Conservation (phyloP, 2,113 vertebrate species). For the Gulo gulo region DNA sequence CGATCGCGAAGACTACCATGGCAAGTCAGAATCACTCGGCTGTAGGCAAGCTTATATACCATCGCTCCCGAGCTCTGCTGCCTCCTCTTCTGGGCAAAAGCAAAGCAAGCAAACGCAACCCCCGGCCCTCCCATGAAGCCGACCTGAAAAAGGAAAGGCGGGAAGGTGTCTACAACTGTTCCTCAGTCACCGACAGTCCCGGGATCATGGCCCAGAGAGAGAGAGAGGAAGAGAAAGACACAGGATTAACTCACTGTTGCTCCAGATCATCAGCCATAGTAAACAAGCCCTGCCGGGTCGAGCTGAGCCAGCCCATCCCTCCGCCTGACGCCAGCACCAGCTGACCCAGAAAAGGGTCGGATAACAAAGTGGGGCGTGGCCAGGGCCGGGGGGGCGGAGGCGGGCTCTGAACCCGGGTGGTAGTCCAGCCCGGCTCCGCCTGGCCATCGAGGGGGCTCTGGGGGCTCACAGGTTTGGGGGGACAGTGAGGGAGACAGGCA, state of each 20-base stretch:
- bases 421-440: neutral
- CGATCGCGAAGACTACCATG: neutral
- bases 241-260: slow-evolving; percentile 79
- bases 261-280: slow-evolving; percentile 83
- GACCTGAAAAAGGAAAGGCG: slow-evolving; percentile 56
- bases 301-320: slow-evolving; percentile 62
- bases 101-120: slow-evolving; percentile 21
- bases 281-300: slow-evolving; percentile 74
- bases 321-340: slow-evolving; percentile 72
- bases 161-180: slow-evolving; percentile 61
- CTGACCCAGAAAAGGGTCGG: slow-evolving; percentile 63
- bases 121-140: slow-evolving; percentile 50
- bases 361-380: slow-evolving; percentile 63
- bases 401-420: neutral
- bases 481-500: neutral
- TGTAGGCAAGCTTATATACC: neutral
- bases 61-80: neutral
- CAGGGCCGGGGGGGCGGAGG: neutral
- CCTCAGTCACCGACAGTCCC: slow-evolving; percentile 64
- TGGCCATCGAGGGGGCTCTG: neutral
- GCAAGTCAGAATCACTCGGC: neutral
- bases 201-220: slow-evolving; percentile 51
- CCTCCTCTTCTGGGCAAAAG: slow-evolving; percentile 1
- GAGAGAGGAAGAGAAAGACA: slow-evolving; percentile 41
- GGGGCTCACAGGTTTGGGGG: neutral